Evolutionary conservation across 2,797 vertebrate genomes (phyloP).

Genomic region (Acrocephalus scirpaceus): DNA sequence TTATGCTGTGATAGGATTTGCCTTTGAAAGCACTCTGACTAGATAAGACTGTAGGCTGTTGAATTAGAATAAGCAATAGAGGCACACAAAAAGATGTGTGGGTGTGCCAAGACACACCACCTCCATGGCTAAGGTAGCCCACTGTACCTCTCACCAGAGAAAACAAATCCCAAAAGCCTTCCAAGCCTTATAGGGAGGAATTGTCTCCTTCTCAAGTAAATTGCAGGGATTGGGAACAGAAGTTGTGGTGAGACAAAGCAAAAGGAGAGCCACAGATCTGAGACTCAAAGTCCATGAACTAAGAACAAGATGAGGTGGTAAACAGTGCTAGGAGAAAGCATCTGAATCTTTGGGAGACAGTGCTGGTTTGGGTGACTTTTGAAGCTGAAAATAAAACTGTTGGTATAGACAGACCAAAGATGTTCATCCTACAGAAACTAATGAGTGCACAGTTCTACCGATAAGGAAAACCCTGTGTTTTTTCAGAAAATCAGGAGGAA

Average conservation of each 20-base stretch:
- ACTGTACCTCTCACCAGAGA: not conserved
- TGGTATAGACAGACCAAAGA: not conserved
- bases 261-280: not conserved
- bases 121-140: not conserved
- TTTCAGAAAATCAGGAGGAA: not conserved
- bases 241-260: not conserved
- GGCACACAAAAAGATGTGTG: not conserved
- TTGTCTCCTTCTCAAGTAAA: not conserved
- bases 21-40: not conserved
- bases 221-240: not conserved
- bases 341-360: not conserved
- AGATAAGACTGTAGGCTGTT: not conserved
- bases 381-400: not conserved
- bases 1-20: slow-evolving; percentile 12
- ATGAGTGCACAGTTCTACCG: not conserved
- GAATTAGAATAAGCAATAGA: not conserved
- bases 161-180: not conserved
- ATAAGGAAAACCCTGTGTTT: not conserved
- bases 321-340: not conserved
- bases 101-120: not conserved
- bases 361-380: not conserved
- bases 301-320: not conserved
- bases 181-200: not conserved
- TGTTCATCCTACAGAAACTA: not conserved
- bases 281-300: not conserved